Base-by-base conservation (phyloP, 2,888 invertebrate species). In the Frankliniella intonsa region DNA sequence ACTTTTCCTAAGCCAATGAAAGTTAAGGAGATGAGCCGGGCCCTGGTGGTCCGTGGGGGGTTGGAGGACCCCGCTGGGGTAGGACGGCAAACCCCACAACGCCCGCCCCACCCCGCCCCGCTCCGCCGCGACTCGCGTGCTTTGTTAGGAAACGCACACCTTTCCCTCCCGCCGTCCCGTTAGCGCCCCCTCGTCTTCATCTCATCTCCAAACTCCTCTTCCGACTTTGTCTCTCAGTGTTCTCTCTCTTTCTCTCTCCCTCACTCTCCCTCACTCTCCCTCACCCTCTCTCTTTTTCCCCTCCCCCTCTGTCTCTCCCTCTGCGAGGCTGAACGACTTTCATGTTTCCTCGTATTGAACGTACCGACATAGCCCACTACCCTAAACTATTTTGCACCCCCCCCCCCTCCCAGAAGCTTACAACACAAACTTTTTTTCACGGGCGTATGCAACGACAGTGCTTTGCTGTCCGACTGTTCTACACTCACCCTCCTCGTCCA, bases 1-100 rank as follows among this genome's bases (percentile, higher is more conserved):
- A 76, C 69, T 76, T 76, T 76, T 76, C 69, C 69, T 76, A 76
- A 76, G 69, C 69, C 69, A 76, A 76, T 76, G 69, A 76, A 76
- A 76, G 69, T 76, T 76, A 76, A 76, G 69, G 25, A 76, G 69
- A 76, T 76, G 69, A 76, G 69, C 69, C 69, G 69, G 25, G 69
- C 69, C 12, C 22, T n/a, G 69, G 25, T 76, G 25, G 69, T 76
- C 25, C 69, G 14, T 69, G n/a, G 22, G n/a, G 69, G 22, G 22
- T 19, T 11, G 22, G 69, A 69, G 38, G 38, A 38, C 38, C 38
- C 38, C 38, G 38, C 11, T n/a, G 69, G 22, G 69, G 25, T 55
- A 19, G 55, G 55, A 5, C 14, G 14, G 55, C 0, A 2, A 55
- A 5, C 38, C 38, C 38, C 38, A 38, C 38, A 2, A 38, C 38